Base-by-base conservation (phyloP, 2,888 invertebrate genomes). In the Ariolimax columbianus region DNA sequence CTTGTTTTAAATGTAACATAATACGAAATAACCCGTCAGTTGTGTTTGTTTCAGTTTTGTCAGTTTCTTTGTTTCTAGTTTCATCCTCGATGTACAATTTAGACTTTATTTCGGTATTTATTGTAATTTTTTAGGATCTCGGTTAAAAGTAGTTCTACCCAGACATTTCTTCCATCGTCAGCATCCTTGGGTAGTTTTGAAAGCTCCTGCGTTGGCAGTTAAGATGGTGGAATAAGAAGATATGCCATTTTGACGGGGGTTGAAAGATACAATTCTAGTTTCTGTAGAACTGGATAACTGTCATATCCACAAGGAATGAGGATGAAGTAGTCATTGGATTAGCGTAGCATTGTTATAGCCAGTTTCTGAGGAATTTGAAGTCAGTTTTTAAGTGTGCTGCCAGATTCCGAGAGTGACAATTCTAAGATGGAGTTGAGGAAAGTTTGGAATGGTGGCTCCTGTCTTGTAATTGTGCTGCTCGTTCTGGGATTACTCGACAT, bases 161-260 rank as follows among this genome's bases (percentile, higher is more conserved):
- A 75, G 59, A 59, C 36, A 40, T 63, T 75, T 77, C 51, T 51
- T 30, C 63, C 30, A 30, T 68, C 26, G 63, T 83, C 83, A 83
- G 83, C 83, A 83, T 83, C 68, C 73, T 68, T 77, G 36, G 83
- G 43, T 4, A 51, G 17, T 66, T 23, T 23, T 36, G 75, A n/a
- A 75, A 63, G 59, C 38, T 30, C 36, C 63, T 43, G 55, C 59
- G 30, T 75, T 40, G 75, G 47, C 47, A 36, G 77, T 51, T 77
- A 83, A 77, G 83, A 83, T 83, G 83, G 77, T 68, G 77, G 83
- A 82, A 59, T 82, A 75, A 38, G 55, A n/a, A 26, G 7, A 68
- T 47, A 33, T 23, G n/a, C 40, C 55, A 33, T n/a, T 70, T 81
- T 33, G 38, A 30, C 33, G 9, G 72, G 47, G 40, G 11, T 14